Base-by-base conservation (phyloP, 2,797 vertebrate species). In the Sebastes reedi region DNA sequence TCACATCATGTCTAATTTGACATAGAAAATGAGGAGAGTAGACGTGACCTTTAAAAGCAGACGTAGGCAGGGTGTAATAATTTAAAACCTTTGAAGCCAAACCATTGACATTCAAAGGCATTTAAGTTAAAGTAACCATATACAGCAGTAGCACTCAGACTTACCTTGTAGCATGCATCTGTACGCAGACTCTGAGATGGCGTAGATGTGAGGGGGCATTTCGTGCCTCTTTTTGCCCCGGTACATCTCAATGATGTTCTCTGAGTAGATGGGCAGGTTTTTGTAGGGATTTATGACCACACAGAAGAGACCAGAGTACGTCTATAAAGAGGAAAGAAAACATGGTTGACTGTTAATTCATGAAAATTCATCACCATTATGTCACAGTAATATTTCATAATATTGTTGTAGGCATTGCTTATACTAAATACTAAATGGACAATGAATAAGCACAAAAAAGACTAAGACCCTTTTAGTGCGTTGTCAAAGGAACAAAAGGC, bases 181-280 rank as follows among this genome's bases (percentile, higher is more conserved):
- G 93, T 99, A 99, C 0, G 98, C 99, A 42, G 98, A 98, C 81
- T 99, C 99, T 0, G 99, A 99, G 89, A 99, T 99, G 39, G 98
- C 98, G 0, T 99, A 99, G 89, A 99, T 99, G 93, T 99, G 99
- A 0, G 98, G 98, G 0, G 99, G 99, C 97, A 99, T 98, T 88
- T 99, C 99, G 0, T 99, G 99, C 68, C 98, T 97, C 86, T 99
- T 99, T 92, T 99, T 99, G 68, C 99, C 99, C 82, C 98, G 92
- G 94, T 99, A 99, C 99, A 99, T 99, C 93, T 99, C 98, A 3
- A 99, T 98, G 76, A 99, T 99, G 90, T 99, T 99, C 89, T 99
- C 99, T 0, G 99, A 99, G 88, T 99, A 99, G 89, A 99, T 99
- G 14, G 99, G 99, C 61, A 99, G 97, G 92, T 99, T 99, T 95